Base-by-base conservation (phyloP, 1,140 invertebrate species). In the Pseudomyrmex cubaensis region DNA sequence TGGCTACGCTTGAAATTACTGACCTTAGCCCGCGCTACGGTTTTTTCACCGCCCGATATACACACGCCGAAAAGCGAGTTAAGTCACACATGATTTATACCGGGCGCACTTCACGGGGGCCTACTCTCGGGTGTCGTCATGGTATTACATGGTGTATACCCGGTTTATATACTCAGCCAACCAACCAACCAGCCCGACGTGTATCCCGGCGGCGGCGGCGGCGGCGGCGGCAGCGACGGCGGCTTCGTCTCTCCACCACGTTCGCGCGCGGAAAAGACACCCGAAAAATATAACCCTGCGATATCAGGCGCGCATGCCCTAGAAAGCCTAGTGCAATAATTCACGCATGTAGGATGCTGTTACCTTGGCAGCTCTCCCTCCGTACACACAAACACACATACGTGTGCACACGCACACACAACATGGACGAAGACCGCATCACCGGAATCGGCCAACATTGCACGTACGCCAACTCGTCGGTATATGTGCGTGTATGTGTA, bases 271-370 rank as follows among this genome's bases (percentile, higher is more conserved):
- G 73, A 62, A 82, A 87, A 85, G 63, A 83, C 84, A 85, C 54
- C 64, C 61, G 82, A 88, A 88, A 88, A 87, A 87, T 87, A 88
- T 87, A 87, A 87, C 87, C 63, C 75, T 9, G 61, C 76, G 73
- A 83, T 84, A 90, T 83, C 83, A 84, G 57, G 56, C 85, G 78
- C 67, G 74, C 75, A 88, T 87, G 87, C 67, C 83, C 89, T 52
- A 90, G 87, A 90, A 91, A 90, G 76, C 62, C 82, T 84, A 78
- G 48, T 80, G 89, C 82, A 86, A 91, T 91, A 91, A 91, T 88
- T 91, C 90, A 91, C 90, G 70, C 80, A 90, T 56, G 56, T 73
- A 85, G 88, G 90, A 89, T 89, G 87, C 87, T 90, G 83, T 90
- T 90, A 90, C 87, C 90, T 90, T 85, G 59, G 56, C 67, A 76